A percentile compares a stretch with the other conserved stretches of the same genome.
phyloP scores from a whole-genome alignment of 2,113 vertebrate species.

The Theristicus caerulescens region DNA sequence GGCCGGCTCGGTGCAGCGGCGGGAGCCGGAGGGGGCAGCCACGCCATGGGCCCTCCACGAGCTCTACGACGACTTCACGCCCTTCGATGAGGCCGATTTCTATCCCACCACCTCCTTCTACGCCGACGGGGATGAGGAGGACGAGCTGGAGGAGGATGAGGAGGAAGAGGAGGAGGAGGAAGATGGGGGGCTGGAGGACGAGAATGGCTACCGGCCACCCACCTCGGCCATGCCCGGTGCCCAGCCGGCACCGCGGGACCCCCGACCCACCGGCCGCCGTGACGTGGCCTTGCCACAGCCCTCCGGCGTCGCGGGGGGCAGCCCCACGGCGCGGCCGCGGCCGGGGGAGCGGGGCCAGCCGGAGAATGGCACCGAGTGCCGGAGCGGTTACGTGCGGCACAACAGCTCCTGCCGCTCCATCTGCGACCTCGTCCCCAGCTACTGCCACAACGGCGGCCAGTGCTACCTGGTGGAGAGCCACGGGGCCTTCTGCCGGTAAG shows the following conservation, averaged over 20 bases:
- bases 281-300: neutral
- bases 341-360: slow-evolving; percentile 37
- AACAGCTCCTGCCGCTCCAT: slow-evolving; percentile 90
- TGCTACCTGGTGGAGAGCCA: slow-evolving; percentile 90
- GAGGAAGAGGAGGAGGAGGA: slow-evolving; percentile 68
- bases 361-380: slow-evolving; percentile 80
- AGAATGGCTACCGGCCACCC: slow-evolving; percentile 30
- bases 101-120: slow-evolving; percentile 85
- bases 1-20: slow-evolving; percentile 36
- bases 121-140: slow-evolving; percentile 76
- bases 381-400: slow-evolving; percentile 78
- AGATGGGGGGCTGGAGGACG: slow-evolving; percentile 57
- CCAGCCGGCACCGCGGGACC: neutral
- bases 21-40: slow-evolving; percentile 65
- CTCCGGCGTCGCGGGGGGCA: slow-evolving; percentile 25
- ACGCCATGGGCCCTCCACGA: slow-evolving; percentile 85
- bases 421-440: slow-evolving; percentile 88
- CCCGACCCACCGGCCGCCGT: neutral
- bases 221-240: slow-evolving; percentile 53
- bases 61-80: slow-evolving; percentile 88
- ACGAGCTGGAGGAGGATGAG: slow-evolving; percentile 52
- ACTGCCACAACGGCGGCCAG: slow-evolving; percentile 94
- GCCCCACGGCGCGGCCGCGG: slow-evolving; percentile 47
- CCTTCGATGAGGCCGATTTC: slow-evolving; percentile 84
- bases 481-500: slow-evolving; percentile 94